Percentiles rank a stretch among this genome's conserved stretches.
phyloP scores from a whole-genome alignment of 1,140 invertebrate species.

The Drosophila kurseongensis region DNA sequence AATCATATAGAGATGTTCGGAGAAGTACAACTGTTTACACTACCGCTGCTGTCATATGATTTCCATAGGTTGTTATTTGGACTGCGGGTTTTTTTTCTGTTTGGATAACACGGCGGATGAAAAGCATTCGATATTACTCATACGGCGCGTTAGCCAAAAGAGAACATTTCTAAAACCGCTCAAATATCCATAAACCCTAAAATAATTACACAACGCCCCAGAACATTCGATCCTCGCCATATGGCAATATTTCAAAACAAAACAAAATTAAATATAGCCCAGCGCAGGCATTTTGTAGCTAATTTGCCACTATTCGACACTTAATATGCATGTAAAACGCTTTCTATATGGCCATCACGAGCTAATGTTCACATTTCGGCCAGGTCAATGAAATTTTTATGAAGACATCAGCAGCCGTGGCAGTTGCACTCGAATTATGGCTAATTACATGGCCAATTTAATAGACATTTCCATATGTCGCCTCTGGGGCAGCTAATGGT shows the following conservation, averaged over 20 bases:
- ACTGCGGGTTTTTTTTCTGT: background rate
- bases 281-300: constrained; percentile 12
- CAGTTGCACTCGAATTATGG: constrained; percentile 59
- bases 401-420: constrained; percentile 46
- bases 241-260: constrained; percentile 29
- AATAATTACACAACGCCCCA: constrained; percentile 23
- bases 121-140: constrained; percentile 25
- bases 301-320: constrained; percentile 35
- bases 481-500: constrained; percentile 32
- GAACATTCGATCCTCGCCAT: constrained; percentile 30
- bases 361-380: constrained; percentile 52
- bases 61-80: constrained; percentile 7
- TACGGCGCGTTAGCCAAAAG: constrained; percentile 17
- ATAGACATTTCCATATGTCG: constrained; percentile 64
- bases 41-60: constrained; percentile 22
- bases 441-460: constrained; percentile 70
- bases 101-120: constrained; percentile 34
- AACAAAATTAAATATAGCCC: constrained; percentile 9
- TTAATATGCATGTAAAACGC: constrained; percentile 39
- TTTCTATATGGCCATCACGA: constrained; percentile 32
- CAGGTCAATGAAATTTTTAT: constrained; percentile 67
- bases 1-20: constrained; percentile 41
- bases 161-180: constrained; percentile 4
- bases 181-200: constrained; percentile 36
- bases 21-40: constrained; percentile 35